Percentiles rank a stretch among this genome's conserved stretches.
These are phyloP conservation scores for Drosophila cognata DNA, from an alignment of 2,888 invertebrate species.

Conservation along the genomic window DNA sequence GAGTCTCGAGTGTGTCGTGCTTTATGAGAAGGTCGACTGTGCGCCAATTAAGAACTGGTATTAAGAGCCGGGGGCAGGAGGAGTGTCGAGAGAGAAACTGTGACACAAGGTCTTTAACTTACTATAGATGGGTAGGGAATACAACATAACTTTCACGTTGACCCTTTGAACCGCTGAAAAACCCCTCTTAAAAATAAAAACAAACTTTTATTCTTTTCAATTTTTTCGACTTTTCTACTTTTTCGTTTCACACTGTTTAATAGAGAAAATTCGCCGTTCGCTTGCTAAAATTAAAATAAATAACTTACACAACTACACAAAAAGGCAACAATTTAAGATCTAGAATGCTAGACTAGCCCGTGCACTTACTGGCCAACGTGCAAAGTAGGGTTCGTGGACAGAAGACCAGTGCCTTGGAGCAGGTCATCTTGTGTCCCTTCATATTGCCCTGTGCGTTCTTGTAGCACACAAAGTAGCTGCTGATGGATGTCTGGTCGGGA, in stretches of 20 bases:
- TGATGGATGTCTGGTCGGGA: slow-evolving; percentile 85
- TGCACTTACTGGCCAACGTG: slow-evolving; percentile 84
- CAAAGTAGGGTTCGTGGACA: slow-evolving; percentile 85
- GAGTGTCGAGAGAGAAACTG: slow-evolving; percentile 61
- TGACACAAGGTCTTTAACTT: slow-evolving; percentile 61
- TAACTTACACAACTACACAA: slow-evolving; percentile 53
- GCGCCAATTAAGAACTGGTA: slow-evolving; percentile 46
- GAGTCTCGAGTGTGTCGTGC: slow-evolving; percentile 16
- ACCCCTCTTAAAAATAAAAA: slow-evolving; percentile 9
- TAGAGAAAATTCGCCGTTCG: slow-evolving; percentile 13
- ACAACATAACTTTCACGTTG: slow-evolving; percentile 48
- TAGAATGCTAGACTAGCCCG: slow-evolving; percentile 47
- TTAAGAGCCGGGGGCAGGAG: slow-evolving; percentile 10
- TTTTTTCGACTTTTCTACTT: background rate
- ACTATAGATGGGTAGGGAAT: slow-evolving; percentile 38
- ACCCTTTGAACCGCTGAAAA: slow-evolving; percentile 18
- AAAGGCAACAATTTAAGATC: slow-evolving; percentile 19
- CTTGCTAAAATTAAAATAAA: slow-evolving; percentile 66
- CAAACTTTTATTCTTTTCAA: background rate
- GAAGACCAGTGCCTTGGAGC: slow-evolving; percentile 85
- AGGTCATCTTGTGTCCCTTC: slow-evolving; percentile 85
- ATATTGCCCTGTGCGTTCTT: slow-evolving; percentile 83
- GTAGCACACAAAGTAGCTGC: slow-evolving; percentile 86
- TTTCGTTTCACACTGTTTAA: slow-evolving; percentile 12
- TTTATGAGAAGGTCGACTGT: slow-evolving; percentile 59